Percentiles rank a stretch among this genome's conserved stretches.
Conservation (phyloP, 1,140 invertebrate species). For the Aleiodes sp. region DNA sequence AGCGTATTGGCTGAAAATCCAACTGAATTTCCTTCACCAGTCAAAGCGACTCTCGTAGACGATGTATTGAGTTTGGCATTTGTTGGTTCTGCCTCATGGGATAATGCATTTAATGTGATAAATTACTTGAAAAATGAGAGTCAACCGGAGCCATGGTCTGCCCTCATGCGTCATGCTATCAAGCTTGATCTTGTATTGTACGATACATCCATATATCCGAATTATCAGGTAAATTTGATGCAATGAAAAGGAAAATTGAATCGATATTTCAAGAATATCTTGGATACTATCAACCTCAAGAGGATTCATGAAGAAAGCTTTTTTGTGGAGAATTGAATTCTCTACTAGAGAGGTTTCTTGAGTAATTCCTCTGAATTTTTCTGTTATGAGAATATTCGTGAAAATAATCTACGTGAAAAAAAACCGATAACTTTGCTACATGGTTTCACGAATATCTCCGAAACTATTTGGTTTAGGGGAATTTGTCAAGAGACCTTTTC, state of each 20-base stretch:
- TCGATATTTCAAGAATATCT: too few species aligned
- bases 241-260: not conserved
- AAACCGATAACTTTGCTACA: too few species aligned
- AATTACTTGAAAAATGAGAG: conserved; percentile 71
- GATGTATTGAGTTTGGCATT: conserved; percentile 67
- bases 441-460: too few species aligned
- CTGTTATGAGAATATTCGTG: too few species aligned
- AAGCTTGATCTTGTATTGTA: conserved; percentile 59
- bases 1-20: conserved; percentile 60
- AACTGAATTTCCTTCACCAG: conserved; percentile 65
- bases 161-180: conserved; percentile 64
- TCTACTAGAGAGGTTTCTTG: too few species aligned
- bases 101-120: conserved; percentile 70
- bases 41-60: conserved; percentile 71
- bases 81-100: conserved; percentile 69
- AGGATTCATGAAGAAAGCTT: too few species aligned
- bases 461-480: too few species aligned
- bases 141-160: conserved; percentile 71
- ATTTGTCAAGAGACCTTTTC: too few species aligned
- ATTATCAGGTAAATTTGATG: conserved; percentile 46
- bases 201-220: conserved; percentile 45
- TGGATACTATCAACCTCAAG: too few species aligned
- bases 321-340: too few species aligned
- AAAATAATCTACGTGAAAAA: too few species aligned
- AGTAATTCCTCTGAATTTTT: too few species aligned